phyloP scores from a whole-genome alignment of 2,113 vertebrate species.

The Micromys minutus region DNA sequence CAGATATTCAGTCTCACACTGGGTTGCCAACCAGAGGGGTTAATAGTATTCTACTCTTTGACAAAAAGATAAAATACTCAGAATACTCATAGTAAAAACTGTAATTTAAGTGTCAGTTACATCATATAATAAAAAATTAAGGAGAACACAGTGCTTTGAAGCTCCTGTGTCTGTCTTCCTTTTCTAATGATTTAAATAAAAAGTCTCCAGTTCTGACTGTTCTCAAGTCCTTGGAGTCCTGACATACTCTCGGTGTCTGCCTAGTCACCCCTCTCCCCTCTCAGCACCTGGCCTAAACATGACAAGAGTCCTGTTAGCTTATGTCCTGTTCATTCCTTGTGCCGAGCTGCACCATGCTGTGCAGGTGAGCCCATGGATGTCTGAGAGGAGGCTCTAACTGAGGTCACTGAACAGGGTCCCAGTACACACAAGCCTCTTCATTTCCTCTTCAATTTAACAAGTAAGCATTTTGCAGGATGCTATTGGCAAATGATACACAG shows the following conservation, averaged over 20 bases:
- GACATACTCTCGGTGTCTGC: not conserved
- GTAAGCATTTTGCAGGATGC: slow-evolving; percentile 31
- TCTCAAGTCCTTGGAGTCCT: not conserved
- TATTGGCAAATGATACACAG: slow-evolving; percentile 7
- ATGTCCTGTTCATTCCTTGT: not conserved
- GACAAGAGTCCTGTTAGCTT: not conserved
- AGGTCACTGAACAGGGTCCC: not conserved
- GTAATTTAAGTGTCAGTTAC: not conserved
- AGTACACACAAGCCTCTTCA: not conserved
- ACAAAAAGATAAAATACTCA: not conserved
- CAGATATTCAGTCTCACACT: not conserved
- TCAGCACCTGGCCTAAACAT: not conserved
- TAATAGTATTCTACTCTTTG: not conserved
- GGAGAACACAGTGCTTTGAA: not conserved
- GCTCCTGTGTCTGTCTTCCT: not conserved
- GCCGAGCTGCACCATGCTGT: not conserved
- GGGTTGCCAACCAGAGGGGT: not conserved
- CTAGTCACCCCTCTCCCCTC: accelerated
- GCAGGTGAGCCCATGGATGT: not conserved
- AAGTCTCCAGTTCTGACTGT: not conserved
- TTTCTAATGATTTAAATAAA: not conserved
- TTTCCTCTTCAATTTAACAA: slow-evolving; percentile 55
- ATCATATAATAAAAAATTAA: slow-evolving; percentile 20
- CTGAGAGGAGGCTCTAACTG: not conserved
- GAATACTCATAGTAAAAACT: slow-evolving; percentile 20